Percentiles rank a stretch among this genome's conserved stretches.
phyloP scores from a whole-genome alignment of 2,888 invertebrate genomes.

The Arctia plantaginis region DNA sequence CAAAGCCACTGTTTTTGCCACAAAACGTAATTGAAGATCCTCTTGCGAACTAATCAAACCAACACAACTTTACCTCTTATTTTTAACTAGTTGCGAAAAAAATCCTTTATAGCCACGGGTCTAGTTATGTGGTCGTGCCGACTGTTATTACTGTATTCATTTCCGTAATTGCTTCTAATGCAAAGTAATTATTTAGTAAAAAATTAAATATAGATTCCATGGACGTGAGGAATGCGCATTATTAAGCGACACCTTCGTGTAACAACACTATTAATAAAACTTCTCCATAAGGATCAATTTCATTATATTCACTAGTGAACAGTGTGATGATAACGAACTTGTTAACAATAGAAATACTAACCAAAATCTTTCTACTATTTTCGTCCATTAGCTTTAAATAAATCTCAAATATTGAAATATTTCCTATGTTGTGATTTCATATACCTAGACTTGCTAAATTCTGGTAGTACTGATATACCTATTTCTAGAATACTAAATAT shows the following conservation, averaged over 20 bases:
- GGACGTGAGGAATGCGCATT: slow-evolving; percentile 12
- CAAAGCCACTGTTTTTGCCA: slow-evolving; percentile 64
- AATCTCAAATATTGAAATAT: not conserved
- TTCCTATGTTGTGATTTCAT: not conserved
- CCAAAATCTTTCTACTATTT: not conserved
- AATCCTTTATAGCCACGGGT: slow-evolving; percentile 8
- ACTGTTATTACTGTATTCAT: slow-evolving; percentile 32
- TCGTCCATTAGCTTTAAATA: not conserved
- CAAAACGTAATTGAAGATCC: slow-evolving; percentile 66
- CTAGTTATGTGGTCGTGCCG: slow-evolving; percentile 20
- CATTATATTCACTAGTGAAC: not conserved
- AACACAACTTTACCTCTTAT: slow-evolving; percentile 35
- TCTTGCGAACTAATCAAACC: slow-evolving; percentile 60
- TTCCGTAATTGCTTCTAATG: slow-evolving; percentile 45
- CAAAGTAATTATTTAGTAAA: slow-evolving; percentile 38
- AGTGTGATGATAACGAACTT: not conserved
- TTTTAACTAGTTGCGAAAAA: not conserved
- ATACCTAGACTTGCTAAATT: not conserved
- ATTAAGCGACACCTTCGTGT: not conserved
- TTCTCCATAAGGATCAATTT: not conserved
- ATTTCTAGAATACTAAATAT: not conserved
- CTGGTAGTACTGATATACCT: not conserved
- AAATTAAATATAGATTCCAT: slow-evolving; percentile 13
- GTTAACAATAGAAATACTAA: not conserved
- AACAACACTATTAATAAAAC: too few species aligned